Percentiles rank a stretch among this genome's conserved stretches.
Conservation (phyloP, 2,113 vertebrate species). For the Morone saxatilis region DNA sequence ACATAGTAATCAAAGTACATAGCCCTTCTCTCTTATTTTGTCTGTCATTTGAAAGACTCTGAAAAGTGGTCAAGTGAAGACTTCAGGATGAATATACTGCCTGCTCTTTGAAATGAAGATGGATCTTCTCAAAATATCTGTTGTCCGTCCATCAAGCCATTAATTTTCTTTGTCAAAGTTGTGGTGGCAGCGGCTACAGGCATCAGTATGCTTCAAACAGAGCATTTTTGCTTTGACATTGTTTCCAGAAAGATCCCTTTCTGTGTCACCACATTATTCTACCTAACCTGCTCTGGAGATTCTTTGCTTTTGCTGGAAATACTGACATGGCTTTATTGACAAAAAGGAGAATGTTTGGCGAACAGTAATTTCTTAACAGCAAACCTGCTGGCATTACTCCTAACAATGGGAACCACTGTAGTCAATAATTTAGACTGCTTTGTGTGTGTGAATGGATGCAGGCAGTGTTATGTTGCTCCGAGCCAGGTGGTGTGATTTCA, state of each 20-base stretch:
- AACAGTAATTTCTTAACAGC: background rate
- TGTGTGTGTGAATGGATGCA: background rate
- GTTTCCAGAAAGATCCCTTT: background rate
- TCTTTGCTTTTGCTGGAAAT: background rate
- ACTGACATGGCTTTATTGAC: background rate
- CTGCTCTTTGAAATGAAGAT: background rate
- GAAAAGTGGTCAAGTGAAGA: background rate
- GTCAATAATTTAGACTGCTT: slow-evolving; percentile 7
- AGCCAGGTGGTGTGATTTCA: slow-evolving; percentile 24
- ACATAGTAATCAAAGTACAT: background rate
- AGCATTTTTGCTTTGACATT: background rate
- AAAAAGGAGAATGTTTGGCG: background rate
- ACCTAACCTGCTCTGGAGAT: no score
- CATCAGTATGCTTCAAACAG: background rate
- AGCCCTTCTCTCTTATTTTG: background rate
- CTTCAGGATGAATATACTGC: background rate
- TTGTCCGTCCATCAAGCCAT: background rate
- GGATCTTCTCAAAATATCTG: background rate
- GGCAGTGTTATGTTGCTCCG: slow-evolving; percentile 1
- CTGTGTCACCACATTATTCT: background rate
- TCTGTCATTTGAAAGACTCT: background rate
- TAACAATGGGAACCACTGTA: background rate
- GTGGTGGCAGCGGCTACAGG: background rate
- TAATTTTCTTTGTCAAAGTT: background rate
- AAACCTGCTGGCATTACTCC: no score